These are phyloP conservation scores for Pterocles gutturalis DNA, from an alignment of 2,113 vertebrate species.

Conservation along the genomic window DNA sequence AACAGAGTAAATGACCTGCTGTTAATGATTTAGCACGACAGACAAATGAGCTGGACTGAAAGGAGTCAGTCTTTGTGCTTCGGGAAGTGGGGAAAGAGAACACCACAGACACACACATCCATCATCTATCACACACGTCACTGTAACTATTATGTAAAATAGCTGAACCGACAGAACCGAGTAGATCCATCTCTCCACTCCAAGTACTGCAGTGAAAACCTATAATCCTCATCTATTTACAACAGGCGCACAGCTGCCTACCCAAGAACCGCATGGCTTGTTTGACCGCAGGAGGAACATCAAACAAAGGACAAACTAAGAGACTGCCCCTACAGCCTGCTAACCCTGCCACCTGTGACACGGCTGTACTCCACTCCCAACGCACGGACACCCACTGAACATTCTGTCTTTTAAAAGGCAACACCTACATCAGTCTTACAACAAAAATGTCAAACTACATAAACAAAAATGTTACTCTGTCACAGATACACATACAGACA, in stretches of 20 bases:
- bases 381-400: not conserved
- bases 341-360: not conserved
- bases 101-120: not conserved
- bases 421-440: not conserved
- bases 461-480: not conserved
- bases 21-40: not conserved
- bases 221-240: not conserved
- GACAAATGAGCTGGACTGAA: not conserved
- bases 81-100: not conserved
- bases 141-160: not conserved
- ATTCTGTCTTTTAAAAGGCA: not conserved
- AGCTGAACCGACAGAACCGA: not conserved
- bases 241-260: not conserved
- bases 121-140: not conserved
- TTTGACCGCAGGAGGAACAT: not conserved
- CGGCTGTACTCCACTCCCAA: not conserved
- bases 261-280: not conserved
- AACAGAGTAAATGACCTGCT: not conserved
- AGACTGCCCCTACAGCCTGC: accelerated
- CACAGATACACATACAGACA: not conserved
- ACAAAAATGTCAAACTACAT: not conserved
- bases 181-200: not conserved
- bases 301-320: not conserved
- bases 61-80: not conserved
- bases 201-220: not conserved